These are phyloP conservation scores for Caenorhabditis drosophilae DNA, from an alignment of 2,888 invertebrate genomes.

Conservation along the genomic window DNA sequence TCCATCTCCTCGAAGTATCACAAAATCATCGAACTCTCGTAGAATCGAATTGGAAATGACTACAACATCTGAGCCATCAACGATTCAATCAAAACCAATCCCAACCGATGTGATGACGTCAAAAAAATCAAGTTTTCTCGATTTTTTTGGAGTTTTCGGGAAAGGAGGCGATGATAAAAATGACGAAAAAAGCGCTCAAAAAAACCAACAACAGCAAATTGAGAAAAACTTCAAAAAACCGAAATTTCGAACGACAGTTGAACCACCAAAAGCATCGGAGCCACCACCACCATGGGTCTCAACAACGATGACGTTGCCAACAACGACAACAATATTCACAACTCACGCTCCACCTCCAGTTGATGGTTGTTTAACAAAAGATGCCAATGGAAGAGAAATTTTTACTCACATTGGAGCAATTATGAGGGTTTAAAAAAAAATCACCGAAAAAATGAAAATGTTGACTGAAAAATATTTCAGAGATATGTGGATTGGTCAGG, in stretches of 20 bases:
- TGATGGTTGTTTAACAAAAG: conserved; percentile 43
- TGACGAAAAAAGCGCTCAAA: conserved; percentile 1
- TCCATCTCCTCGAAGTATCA: too few species aligned
- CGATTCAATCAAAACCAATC: neutral
- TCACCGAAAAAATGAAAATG: neutral
- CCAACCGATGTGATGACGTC: conserved; percentile 1
- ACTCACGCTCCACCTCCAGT: conserved; percentile 43
- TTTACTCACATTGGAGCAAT: conserved; percentile 45
- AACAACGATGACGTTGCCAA: conserved; percentile 29
- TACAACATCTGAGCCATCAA: neutral
- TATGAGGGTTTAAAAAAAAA: conserved; percentile 34
- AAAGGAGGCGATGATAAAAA: conserved; percentile 9
- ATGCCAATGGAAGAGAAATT: conserved; percentile 43
- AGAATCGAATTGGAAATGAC: too few species aligned
- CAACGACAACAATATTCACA: conserved; percentile 44
- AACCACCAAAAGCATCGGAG: conserved; percentile 26
- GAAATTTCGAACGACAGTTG: conserved; percentile 28
- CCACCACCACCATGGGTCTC: conserved; percentile 46
- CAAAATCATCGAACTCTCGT: too few species aligned
- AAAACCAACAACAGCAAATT: too few species aligned
- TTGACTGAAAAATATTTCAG: conserved; percentile 22
- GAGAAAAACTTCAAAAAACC: too few species aligned
- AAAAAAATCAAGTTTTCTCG: conserved; percentile 29
- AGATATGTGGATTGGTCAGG: conserved; percentile 58
- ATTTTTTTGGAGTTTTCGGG: conserved; percentile 26